Conservation (phyloP, 2,113 vertebrate genomes). For the Megalops atlanticus region DNA sequence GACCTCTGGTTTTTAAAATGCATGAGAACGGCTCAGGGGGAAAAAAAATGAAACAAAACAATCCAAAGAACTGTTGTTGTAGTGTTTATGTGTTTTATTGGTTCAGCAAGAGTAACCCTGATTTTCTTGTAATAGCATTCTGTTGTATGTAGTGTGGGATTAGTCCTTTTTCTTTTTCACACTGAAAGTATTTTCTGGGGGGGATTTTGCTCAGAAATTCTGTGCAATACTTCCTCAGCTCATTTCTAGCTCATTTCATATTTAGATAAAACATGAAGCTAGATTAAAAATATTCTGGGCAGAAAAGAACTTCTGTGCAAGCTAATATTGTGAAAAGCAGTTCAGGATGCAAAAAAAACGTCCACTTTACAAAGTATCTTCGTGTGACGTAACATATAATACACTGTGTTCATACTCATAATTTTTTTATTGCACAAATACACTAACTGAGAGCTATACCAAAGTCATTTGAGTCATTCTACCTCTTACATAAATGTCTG, state of each 20-base stretch:
- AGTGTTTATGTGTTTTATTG: background rate
- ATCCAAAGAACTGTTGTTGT: background rate
- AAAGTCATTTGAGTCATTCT: too few relatives aligned
- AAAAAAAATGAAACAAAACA: background rate
- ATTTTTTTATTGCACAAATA: background rate
- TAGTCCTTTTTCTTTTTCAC: background rate
- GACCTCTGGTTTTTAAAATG: background rate
- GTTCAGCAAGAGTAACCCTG: background rate
- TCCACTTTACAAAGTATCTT: too few relatives aligned
- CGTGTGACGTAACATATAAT: background rate
- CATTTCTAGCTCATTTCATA: background rate
- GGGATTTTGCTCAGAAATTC: background rate
- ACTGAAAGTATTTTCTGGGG: background rate
- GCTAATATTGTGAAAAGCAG: background rate
- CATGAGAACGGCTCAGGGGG: background rate
- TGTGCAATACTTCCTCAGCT: background rate
- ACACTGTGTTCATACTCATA: too few relatives aligned
- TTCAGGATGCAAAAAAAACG: background rate
- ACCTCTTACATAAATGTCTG: too few relatives aligned
- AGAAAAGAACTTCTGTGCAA: background rate
- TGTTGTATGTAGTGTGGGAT: background rate
- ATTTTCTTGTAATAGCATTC: background rate
- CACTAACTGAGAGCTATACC: too few relatives aligned
- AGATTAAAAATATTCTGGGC: background rate
- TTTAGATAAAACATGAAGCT: background rate